Conservation (phyloP, 2,888 invertebrate species). For the Panopea generosa region DNA sequence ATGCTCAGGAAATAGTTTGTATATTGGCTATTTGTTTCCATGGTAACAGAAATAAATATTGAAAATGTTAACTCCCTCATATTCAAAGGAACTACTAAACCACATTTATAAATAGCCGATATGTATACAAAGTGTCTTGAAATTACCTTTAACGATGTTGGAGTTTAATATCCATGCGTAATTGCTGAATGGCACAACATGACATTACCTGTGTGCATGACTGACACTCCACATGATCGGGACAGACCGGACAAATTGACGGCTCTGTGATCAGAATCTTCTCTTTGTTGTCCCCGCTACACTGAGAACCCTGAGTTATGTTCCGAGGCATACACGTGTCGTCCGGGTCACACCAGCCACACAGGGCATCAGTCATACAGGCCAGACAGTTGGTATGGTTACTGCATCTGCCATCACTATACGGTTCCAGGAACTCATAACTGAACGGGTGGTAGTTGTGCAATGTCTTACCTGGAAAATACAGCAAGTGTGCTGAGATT, state of each 20-base stretch:
- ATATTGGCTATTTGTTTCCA: too few relatives aligned
- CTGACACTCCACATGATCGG: slow-evolving; percentile 95
- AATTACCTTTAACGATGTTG: too few relatives aligned
- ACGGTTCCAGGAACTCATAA: slow-evolving; percentile 90
- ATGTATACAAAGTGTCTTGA: too few relatives aligned
- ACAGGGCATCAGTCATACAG: slow-evolving; percentile 94
- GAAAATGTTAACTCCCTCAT: too few relatives aligned
- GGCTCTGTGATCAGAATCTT: slow-evolving; percentile 92
- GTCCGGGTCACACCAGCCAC: slow-evolving; percentile 94
- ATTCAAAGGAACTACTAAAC: too few relatives aligned
- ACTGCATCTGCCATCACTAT: slow-evolving; percentile 89
- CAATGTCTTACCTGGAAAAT: slow-evolving; percentile 23
- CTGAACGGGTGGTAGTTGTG: slow-evolving; percentile 71
- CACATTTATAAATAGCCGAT: too few relatives aligned
- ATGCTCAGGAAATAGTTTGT: too few relatives aligned
- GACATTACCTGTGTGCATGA: slow-evolving; percentile 92
- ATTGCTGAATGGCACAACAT: too few relatives aligned
- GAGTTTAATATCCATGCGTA: too few relatives aligned
- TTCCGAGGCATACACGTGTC: slow-evolving; percentile 89
- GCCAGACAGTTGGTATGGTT: slow-evolving; percentile 93
- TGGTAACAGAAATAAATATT: too few relatives aligned
- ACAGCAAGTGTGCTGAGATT: too few relatives aligned
- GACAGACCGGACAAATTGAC: slow-evolving; percentile 94
- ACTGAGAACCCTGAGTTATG: slow-evolving; percentile 40
- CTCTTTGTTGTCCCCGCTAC: slow-evolving; percentile 40